A percentile compares a stretch with the other conserved stretches of the same genome.
These are phyloP conservation scores for Philonicus albiceps DNA, from an alignment of 2,888 invertebrate genomes.

Conservation along the genomic window DNA sequence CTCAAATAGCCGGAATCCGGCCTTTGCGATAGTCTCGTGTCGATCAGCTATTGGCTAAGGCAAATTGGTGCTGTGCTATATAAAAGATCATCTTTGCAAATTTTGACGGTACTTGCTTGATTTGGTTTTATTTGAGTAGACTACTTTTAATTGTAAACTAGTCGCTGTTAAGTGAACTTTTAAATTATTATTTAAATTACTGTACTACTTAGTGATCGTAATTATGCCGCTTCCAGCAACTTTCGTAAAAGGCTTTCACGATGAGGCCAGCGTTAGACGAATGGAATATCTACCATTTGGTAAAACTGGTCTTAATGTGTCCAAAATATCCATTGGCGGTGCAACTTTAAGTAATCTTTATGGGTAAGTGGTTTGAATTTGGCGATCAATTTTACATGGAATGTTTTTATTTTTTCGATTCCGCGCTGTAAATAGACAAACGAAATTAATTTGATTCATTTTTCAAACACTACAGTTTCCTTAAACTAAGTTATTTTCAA, in stretches of 20 bases:
- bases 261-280: conserved; percentile 67
- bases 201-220: neutral
- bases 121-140: neutral
- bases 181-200: neutral
- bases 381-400: neutral
- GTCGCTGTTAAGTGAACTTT: neutral
- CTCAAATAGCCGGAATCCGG: neutral
- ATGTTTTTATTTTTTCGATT: no score
- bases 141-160: neutral
- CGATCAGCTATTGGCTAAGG: neutral
- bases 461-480: no score
- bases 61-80: neutral
- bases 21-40: neutral
- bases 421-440: no score
- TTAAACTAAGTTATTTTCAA: no score
- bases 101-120: neutral
- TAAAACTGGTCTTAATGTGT: conserved; percentile 75
- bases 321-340: conserved; percentile 78
- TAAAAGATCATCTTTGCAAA: neutral
- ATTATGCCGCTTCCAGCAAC: conserved; percentile 65
- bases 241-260: conserved; percentile 71
- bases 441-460: no score
- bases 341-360: conserved; percentile 77
- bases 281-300: conserved; percentile 80
- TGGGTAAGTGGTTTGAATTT: conserved; percentile 65